Evolutionary conservation across 30 jellyfish, hydroid and myxozoan genomes (phyloP).

Genomic region (Phacellophora camtschatica): DNA sequence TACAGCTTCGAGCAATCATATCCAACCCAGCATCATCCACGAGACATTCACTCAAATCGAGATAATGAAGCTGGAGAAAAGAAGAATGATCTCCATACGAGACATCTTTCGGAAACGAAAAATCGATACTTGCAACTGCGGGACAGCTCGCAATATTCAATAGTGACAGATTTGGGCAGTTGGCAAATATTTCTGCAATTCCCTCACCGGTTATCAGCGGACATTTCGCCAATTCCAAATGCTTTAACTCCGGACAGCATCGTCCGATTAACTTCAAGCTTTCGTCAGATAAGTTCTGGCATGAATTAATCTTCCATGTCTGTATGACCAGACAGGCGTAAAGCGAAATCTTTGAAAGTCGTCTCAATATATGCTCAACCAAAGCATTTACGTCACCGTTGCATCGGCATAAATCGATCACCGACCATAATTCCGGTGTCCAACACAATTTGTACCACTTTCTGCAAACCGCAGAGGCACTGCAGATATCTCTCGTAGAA

Average conservation of each 20-base stretch:
- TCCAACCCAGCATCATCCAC: slow-evolving; percentile 59
- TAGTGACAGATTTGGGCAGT: slow-evolving; percentile 76
- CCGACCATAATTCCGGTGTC: slow-evolving; percentile 76
- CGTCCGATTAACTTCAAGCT: slow-evolving; percentile 59
- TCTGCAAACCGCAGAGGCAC: slow-evolving; percentile 62
- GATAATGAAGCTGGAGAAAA: slow-evolving; percentile 69
- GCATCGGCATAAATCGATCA: slow-evolving; percentile 38
- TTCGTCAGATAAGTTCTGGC: slow-evolving; percentile 69
- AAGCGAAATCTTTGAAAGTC: slow-evolving; percentile 66
- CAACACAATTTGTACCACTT: slow-evolving; percentile 71
- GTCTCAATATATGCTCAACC: slow-evolving; percentile 30
- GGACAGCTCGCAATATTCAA: slow-evolving; percentile 69
- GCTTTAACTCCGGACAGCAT: slow-evolving; percentile 77
- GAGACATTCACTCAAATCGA: slow-evolving; percentile 79
- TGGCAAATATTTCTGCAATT: slow-evolving; percentile 55
- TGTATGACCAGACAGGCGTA: slow-evolving; percentile 75
- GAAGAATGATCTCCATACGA: slow-evolving; percentile 78
- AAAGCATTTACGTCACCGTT: slow-evolving; percentile 39
- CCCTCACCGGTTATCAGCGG: slow-evolving; percentile 72
- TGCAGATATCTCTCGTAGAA: slow-evolving; percentile 60
- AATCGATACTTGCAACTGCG: slow-evolving; percentile 41
- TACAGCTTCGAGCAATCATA: slow-evolving; percentile 58
- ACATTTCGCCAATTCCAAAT: slow-evolving; percentile 60
- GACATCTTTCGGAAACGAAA: slow-evolving; percentile 18
- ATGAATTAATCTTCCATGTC: slow-evolving; percentile 33